These are phyloP conservation scores for Eospalax fontanierii DNA, from an alignment of 2,797 vertebrate genomes.

Conservation along the genomic window DNA sequence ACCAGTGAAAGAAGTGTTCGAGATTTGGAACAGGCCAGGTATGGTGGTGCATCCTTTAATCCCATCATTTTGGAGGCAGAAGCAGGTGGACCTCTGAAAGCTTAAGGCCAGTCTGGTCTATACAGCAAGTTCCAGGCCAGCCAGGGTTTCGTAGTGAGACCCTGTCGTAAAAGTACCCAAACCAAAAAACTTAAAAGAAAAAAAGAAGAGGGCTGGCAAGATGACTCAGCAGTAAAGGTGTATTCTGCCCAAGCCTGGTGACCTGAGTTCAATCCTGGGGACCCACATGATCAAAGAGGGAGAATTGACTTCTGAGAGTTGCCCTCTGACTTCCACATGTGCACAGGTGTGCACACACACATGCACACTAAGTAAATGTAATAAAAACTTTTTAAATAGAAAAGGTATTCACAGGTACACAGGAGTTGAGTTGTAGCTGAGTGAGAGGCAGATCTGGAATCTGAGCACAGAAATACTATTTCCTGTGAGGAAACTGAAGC, in stretches of 20 bases:
- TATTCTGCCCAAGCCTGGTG: not conserved
- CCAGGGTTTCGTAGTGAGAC: no score
- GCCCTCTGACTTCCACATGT: no score
- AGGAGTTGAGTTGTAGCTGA: not conserved
- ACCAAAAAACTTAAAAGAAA: no score
- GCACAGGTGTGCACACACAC: no score
- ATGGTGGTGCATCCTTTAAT: not conserved
- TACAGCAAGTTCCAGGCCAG: not conserved
- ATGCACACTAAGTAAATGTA: no score
- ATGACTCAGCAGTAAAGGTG: not conserved
- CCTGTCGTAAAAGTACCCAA: no score
- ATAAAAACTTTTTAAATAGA: no score
- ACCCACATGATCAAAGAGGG: not conserved
- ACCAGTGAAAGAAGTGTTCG: not conserved
- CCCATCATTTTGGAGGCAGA: not conserved
- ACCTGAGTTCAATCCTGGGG: not conserved
- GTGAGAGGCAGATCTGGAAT: not conserved
- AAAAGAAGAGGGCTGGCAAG: not conserved
- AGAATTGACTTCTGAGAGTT: no score
- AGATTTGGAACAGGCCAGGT: not conserved
- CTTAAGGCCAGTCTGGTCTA: not conserved
- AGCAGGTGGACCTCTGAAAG: no score
- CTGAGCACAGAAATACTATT: not conserved
- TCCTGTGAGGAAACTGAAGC: not conserved
- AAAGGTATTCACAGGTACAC: no score